phyloP scores from a whole-genome alignment of 1,140 invertebrate genomes.

The Dreissena polymorpha region DNA sequence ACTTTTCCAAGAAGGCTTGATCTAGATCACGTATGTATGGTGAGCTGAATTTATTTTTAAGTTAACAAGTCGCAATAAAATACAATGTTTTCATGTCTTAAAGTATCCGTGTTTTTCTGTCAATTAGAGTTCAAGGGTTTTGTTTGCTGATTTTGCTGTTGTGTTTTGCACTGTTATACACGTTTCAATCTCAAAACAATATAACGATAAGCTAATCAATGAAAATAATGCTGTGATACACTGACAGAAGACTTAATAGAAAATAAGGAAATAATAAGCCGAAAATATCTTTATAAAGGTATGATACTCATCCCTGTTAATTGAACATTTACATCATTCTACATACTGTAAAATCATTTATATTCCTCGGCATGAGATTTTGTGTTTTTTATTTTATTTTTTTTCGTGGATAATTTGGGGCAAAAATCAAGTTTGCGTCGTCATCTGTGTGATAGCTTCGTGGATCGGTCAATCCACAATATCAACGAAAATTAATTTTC shows the following conservation, averaged over 20 bases:
- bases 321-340: background rate
- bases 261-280: too few species aligned
- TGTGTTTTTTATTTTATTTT: too few species aligned
- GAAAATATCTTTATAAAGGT: too few species aligned
- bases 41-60: background rate
- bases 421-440: too few species aligned
- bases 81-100: background rate
- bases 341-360: too few species aligned
- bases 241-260: too few species aligned
- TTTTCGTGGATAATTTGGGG: too few species aligned
- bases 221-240: background rate
- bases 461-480: too few species aligned
- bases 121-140: background rate
- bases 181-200: background rate
- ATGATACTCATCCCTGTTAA: background rate
- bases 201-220: background rate
- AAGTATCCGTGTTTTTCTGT: background rate
- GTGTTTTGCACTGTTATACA: background rate
- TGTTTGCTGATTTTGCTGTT: background rate
- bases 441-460: too few species aligned
- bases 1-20: conserved; percentile 47
- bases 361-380: too few species aligned
- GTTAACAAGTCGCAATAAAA: background rate
- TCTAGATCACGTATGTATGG: background rate
- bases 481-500: too few species aligned